A percentile compares a stretch with the other conserved stretches of the same genome.
Conservation (phyloP, 1,140 invertebrate species). For the Rhynchophorus ferrugineus region DNA sequence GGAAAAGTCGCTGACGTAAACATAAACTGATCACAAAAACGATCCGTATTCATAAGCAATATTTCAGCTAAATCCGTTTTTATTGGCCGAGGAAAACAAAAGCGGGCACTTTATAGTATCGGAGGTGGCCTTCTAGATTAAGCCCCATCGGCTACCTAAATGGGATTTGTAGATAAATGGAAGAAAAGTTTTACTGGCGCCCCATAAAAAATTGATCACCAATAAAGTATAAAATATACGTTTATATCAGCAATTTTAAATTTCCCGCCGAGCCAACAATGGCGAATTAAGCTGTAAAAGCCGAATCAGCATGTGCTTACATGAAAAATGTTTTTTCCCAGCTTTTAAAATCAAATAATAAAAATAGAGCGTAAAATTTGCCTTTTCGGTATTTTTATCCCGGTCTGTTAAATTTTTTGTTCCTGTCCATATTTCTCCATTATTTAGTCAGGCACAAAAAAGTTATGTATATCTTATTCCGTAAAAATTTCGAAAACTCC, state of each 20-base stretch:
- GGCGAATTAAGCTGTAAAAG: slow-evolving; percentile 8
- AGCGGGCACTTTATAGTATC: neutral
- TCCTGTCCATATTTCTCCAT: too few species aligned
- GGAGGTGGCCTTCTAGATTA: neutral
- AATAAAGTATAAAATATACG: slow-evolving; percentile 20
- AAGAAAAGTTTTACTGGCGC: slow-evolving; percentile 8
- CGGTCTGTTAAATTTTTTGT: too few species aligned
- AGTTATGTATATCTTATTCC: too few species aligned
- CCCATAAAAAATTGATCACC: slow-evolving; percentile 15
- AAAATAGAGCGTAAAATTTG: slow-evolving; percentile 4
- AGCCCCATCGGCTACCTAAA: slow-evolving; percentile 2
- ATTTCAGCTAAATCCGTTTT: neutral
- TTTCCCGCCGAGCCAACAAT: slow-evolving; percentile 5
- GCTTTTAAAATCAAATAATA: slow-evolving; percentile 11
- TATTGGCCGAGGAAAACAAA: too few species aligned
- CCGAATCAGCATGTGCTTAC: slow-evolving; percentile 15
- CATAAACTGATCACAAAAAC: too few species aligned
- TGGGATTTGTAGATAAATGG: slow-evolving; percentile 22
- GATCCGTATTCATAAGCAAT: neutral
- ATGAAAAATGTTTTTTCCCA: slow-evolving; percentile 4
- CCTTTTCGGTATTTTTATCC: too few species aligned
- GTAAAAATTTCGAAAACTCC: too few species aligned
- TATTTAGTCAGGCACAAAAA: too few species aligned
- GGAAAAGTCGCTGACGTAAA: too few species aligned
- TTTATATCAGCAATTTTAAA: slow-evolving; percentile 21